Percentiles rank a stretch among this genome's conserved stretches.
Conservation (phyloP, 2,888 invertebrate genomes). For the Augochlorella aurata region DNA sequence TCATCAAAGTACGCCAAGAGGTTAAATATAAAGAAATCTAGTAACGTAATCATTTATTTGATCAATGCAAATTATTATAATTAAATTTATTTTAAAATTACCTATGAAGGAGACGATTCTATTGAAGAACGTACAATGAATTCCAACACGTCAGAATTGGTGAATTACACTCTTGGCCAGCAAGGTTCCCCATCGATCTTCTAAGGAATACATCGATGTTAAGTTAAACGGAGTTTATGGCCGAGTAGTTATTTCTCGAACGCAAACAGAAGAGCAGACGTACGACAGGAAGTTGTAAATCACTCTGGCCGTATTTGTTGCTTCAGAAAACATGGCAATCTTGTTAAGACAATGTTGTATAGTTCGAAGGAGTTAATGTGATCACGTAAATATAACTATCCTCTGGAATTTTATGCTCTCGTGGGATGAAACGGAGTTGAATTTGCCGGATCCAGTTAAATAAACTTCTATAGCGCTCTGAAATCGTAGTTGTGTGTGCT, state of each 20-base stretch:
- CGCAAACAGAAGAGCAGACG: conserved; percentile 27
- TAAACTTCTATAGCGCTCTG: neutral
- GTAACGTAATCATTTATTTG: too few species aligned
- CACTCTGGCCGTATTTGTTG: conserved; percentile 23
- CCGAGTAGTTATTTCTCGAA: conserved; percentile 27
- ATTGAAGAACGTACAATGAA: conserved; percentile 17
- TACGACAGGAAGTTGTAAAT: conserved; percentile 27
- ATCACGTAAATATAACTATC: neutral
- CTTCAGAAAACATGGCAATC: conserved; percentile 17
- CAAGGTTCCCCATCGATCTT: conserved; percentile 11
- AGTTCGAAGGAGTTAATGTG: conserved; percentile 7
- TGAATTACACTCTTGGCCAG: conserved; percentile 11
- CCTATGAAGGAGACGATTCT: neutral
- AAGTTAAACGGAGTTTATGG: conserved; percentile 24
- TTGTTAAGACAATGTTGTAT: neutral
- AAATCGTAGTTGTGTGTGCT: neutral
- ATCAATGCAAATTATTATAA: too few species aligned
- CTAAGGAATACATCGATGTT: conserved; percentile 27
- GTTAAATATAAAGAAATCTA: too few species aligned
- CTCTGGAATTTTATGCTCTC: conserved; percentile 2
- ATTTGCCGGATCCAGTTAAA: neutral
- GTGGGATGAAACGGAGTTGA: neutral
- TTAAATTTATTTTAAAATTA: neutral
- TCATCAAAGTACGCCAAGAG: too few species aligned
- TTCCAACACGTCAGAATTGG: conserved; percentile 3